These are phyloP conservation scores for Pachymerium ferrugineum DNA, from an alignment of 2,888 invertebrate genomes.

Conservation along the genomic window DNA sequence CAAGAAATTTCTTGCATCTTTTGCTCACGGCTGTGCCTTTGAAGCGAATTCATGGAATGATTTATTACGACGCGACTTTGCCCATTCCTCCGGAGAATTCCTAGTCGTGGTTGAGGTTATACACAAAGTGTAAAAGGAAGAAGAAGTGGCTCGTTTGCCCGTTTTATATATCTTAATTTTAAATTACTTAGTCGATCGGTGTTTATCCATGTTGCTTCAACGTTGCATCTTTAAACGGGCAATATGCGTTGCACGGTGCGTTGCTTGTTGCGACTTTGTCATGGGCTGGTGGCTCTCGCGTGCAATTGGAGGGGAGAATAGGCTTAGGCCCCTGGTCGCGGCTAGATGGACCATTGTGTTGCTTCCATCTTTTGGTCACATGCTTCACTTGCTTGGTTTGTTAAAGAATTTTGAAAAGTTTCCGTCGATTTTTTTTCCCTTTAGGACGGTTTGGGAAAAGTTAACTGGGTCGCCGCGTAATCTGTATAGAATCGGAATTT, in stretches of 20 bases:
- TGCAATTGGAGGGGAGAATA: not conserved
- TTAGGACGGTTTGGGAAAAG: too few relatives aligned
- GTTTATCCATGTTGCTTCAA: too few relatives aligned
- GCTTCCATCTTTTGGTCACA: conserved; percentile 17
- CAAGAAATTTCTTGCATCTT: not conserved
- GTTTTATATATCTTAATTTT: too few relatives aligned
- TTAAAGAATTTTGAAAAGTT: not conserved
- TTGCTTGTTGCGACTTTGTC: conserved; percentile 9
- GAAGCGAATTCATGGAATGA: not conserved
- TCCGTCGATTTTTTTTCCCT: too few relatives aligned
- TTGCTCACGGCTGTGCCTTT: not conserved
- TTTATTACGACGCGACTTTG: not conserved
- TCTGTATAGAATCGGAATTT: too few relatives aligned
- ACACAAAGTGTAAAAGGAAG: not conserved
- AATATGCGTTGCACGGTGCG: conserved; percentile 5
- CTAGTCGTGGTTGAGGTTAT: too few relatives aligned
- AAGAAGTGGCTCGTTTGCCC: too few relatives aligned
- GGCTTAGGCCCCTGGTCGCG: conserved; percentile 11
- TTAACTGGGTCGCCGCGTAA: too few relatives aligned
- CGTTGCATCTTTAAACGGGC: conserved; percentile 17
- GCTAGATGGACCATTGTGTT: conserved; percentile 11
- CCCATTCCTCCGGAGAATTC: not conserved
- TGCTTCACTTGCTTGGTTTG: not conserved
- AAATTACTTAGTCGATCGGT: too few relatives aligned
- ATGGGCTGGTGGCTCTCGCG: not conserved